Conservation (phyloP, 2,797 vertebrate species). For the Manis crassicaudata region DNA sequence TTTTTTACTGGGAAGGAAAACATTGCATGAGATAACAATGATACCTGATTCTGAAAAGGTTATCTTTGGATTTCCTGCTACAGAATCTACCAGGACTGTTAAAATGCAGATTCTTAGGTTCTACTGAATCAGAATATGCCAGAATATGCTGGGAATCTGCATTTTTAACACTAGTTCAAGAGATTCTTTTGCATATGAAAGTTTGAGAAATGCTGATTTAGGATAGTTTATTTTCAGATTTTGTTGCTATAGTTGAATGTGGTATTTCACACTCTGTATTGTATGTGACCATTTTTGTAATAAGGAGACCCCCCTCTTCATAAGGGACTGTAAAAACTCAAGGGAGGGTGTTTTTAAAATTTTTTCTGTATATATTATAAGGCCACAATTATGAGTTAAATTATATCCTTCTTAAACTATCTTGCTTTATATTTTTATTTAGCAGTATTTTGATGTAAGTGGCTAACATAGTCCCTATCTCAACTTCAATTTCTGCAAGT, state of each 20-base stretch:
- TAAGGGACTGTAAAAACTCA: background rate
- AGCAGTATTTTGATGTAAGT: conserved; percentile 19
- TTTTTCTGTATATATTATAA: background rate
- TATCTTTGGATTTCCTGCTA: background rate
- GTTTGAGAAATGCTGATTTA: background rate
- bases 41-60: background rate
- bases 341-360: background rate
- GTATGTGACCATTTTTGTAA: background rate
- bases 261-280: conserved; percentile 30
- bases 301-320: background rate
- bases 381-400: conserved; percentile 41
- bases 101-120: background rate
- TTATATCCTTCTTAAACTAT: background rate
- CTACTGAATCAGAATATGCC: background rate
- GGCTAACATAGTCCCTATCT: conserved; percentile 23
- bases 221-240: background rate
- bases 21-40: background rate
- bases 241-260: background rate
- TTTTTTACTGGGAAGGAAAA: conserved; percentile 25
- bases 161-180: background rate
- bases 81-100: background rate
- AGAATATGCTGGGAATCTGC: background rate
- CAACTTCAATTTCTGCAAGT: conserved; percentile 64
- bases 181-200: background rate
- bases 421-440: conserved; percentile 22